Evolutionary conservation across 92 coral and sea anemone species (phyloP).

Genomic region (Diadumene lineata): DNA sequence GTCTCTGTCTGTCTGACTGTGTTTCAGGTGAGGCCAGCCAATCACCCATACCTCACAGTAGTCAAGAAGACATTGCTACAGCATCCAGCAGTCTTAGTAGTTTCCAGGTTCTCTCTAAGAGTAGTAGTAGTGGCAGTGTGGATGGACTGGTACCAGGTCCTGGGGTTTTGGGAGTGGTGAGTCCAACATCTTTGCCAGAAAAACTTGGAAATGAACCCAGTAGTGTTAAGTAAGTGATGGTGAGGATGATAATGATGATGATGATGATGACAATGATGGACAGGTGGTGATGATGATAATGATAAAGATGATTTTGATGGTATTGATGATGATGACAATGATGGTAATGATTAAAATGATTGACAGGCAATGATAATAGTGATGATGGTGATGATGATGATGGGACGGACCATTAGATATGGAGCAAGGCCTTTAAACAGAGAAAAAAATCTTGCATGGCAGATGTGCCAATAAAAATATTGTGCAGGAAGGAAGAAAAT

Average conservation of each 20-base stretch:
- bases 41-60: slow-evolving; percentile 13
- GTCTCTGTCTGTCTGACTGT: not conserved
- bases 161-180: slow-evolving; percentile 66
- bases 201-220: slow-evolving; percentile 1
- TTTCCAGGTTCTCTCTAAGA: slow-evolving; percentile 77
- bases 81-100: slow-evolving; percentile 77
- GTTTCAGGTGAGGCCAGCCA: slow-evolving; percentile 1
- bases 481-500: no score
- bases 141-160: slow-evolving; percentile 70
- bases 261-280: no score
- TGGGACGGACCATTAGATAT: not conserved
- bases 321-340: no score
- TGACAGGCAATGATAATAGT: no score
- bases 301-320: no score
- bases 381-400: not conserved
- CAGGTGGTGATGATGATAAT: no score
- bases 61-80: slow-evolving; percentile 46
- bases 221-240: slow-evolving; percentile 20
- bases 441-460: no score
- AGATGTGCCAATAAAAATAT: no score
- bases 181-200: slow-evolving; percentile 24
- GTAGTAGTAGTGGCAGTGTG: slow-evolving; percentile 84
- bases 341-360: no score
- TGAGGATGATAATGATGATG: not conserved
- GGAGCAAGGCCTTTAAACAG: no score